Evolutionary conservation across 35 echinoderm and acorn worm species (phyloP).

Genomic region (Strongylocentrotus purpuratus): DNA sequence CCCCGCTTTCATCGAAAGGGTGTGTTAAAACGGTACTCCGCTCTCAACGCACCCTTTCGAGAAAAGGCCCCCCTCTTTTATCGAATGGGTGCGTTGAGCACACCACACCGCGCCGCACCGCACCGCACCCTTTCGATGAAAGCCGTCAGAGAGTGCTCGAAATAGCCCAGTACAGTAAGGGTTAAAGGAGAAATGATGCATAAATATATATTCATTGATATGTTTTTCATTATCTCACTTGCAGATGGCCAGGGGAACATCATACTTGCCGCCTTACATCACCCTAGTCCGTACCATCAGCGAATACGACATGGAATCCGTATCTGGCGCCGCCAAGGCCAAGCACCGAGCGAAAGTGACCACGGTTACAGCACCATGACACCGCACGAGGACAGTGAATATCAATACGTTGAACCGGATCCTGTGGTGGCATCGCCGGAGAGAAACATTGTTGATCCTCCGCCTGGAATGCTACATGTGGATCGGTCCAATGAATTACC

Average conservation of each 20-base stretch:
- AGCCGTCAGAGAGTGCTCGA: too few species aligned
- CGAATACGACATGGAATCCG: conserved; percentile 73
- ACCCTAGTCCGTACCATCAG: conserved; percentile 93
- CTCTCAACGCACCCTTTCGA: too few species aligned
- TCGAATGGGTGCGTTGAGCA: too few species aligned
- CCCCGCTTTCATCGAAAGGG: too few species aligned
- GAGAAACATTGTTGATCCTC: conserved; percentile 46
- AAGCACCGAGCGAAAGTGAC: conserved; percentile 93
- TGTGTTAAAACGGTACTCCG: too few species aligned
- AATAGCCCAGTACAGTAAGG: too few species aligned
- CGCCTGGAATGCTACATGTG: conserved; percentile 34
- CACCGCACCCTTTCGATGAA: too few species aligned
- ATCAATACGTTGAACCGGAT: conserved; percentile 95
- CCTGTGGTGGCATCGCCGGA: conserved; percentile 64
- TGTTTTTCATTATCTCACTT: conserved; percentile 11
- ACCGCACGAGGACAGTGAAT: conserved; percentile 98
- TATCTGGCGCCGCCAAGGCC: conserved; percentile 81
- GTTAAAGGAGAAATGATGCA: not conserved
- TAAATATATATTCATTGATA: not conserved
- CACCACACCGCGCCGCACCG: too few species aligned
- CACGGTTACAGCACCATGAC: conserved; percentile 99
- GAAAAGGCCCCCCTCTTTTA: too few species aligned
- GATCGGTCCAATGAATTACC: conserved; percentile 31
- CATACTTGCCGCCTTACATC: conserved; percentile 83
- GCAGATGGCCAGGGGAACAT: conserved; percentile 92